Base-by-base conservation (phyloP, 2,113 vertebrate species). In the Orycteropus afer region DNA sequence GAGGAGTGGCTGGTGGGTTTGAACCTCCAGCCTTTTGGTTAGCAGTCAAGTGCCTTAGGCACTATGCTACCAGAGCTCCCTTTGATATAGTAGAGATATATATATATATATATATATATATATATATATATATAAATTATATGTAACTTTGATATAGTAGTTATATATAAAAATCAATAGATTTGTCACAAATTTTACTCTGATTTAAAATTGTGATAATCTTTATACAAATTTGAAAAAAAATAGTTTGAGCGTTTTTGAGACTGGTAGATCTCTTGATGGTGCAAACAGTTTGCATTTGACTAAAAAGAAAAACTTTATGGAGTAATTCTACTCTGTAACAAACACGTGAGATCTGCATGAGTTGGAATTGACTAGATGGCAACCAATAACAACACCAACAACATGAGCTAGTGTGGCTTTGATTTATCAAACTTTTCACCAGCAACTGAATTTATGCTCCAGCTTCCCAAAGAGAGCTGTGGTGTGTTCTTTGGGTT, bases 151-250 rank as follows among this genome's bases (percentile, higher is more conserved):
- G n/a, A 25, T 61, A 6, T 27, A 61, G 25, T 29, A 27, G 25
- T 29, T 9, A 86, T 12, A n/a, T n/a, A 29, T 69, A 81, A 2
- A 92, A 82, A 71, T 29, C 55, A 86, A 79, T 69, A 92, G 27
- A 47, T 91, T 78, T 93, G 17, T 74, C 32, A 91, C 34, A 93
- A 96, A 89, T 92, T 55, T 17, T 73, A 81, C 25, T 23, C 59
- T 86, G 55, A 77, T 92, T 92, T 94, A n/a, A 91, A 94, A 93
- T 91, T 37, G 34, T 71, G 12, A 85, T 15, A 47, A 2, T 8
- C 49, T 69, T 82, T 61, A 92, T 22, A 86, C 25, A 53, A 89
- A 95, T 86, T 83, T 65, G 20, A 95, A 81, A 80, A 42, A 87
- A 94, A 74, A 69, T 90, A 59, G 42, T 77, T 77, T 69, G 18